These are phyloP conservation scores for Cottus gobio DNA, from an alignment of 2,113 vertebrate species.

Conservation along the genomic window DNA sequence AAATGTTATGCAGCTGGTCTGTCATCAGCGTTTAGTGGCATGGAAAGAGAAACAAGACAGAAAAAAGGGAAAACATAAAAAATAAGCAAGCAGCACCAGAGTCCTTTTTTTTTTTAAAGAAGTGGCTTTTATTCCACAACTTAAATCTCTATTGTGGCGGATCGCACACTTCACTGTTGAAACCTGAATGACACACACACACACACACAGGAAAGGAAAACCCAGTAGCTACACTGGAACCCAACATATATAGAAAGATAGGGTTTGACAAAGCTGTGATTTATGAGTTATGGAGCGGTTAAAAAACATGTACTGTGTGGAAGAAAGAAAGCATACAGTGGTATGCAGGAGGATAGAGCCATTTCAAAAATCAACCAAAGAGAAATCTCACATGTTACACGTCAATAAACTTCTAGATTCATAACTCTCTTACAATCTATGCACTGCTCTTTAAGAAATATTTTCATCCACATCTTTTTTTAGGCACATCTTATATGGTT, in stretches of 20 bases:
- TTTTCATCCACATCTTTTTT: constrained; percentile 54
- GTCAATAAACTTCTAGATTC: constrained; percentile 16
- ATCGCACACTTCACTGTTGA: constrained; percentile 63
- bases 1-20: constrained; percentile 49
- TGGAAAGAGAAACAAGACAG: constrained; percentile 56
- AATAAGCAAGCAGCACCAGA: constrained; percentile 73
- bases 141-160: constrained; percentile 69
- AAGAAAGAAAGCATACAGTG: constrained; percentile 38
- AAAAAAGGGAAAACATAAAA: constrained; percentile 62
- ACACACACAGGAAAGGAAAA: constrained; percentile 43
- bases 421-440: constrained; percentile 45
- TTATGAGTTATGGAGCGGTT: constrained; percentile 59
- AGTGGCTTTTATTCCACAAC: constrained; percentile 80
- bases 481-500: constrained; percentile 74
- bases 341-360: constrained; percentile 15
- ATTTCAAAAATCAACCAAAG: constrained; percentile 31
- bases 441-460: constrained; percentile 62
- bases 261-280: constrained; percentile 61
- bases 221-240: constrained; percentile 39
- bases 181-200: constrained; percentile 57
- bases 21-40: constrained; percentile 56
- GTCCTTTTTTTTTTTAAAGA: constrained; percentile 60
- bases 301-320: constrained; percentile 32
- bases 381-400: constrained; percentile 47
- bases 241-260: constrained; percentile 56